Evolutionary conservation across 2,113 vertebrate species (phyloP).

Genomic region (Oreotrochilus melanogaster): DNA sequence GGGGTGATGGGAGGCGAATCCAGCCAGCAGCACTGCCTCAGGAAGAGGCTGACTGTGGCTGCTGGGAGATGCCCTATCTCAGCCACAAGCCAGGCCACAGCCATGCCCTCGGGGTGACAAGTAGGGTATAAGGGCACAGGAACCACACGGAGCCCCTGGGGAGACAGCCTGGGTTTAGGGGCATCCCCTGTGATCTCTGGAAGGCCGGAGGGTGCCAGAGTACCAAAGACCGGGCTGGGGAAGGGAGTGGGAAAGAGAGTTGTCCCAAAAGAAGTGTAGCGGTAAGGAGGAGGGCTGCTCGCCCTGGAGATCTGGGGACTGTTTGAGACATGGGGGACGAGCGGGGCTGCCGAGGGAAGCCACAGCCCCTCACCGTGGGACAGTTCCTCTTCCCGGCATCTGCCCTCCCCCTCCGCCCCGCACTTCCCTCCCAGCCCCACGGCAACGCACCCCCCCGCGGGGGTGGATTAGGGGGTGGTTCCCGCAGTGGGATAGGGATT

Average conservation of each 20-base stretch:
- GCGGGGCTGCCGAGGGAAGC: accelerated
- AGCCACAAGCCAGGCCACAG: conserved; percentile 28
- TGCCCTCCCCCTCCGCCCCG: background rate
- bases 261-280: background rate
- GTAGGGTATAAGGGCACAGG: background rate
- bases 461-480: accelerated
- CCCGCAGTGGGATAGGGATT: accelerated
- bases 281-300: background rate
- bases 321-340: background rate
- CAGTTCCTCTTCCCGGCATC: background rate
- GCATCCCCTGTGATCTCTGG: background rate
- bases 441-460: accelerated
- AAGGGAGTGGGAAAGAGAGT: background rate
- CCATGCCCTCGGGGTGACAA: background rate
- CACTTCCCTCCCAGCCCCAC: background rate
- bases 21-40: accelerated
- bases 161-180: background rate
- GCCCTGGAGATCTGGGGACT: background rate
- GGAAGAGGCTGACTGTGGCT: background rate
- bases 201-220: background rate
- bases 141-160: background rate
- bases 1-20: accelerated
- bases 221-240: background rate
- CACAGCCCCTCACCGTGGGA: accelerated
- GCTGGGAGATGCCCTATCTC: conserved; percentile 17